Base-by-base conservation (phyloP, 1,140 invertebrate species). In the Mylabris phalerata region DNA sequence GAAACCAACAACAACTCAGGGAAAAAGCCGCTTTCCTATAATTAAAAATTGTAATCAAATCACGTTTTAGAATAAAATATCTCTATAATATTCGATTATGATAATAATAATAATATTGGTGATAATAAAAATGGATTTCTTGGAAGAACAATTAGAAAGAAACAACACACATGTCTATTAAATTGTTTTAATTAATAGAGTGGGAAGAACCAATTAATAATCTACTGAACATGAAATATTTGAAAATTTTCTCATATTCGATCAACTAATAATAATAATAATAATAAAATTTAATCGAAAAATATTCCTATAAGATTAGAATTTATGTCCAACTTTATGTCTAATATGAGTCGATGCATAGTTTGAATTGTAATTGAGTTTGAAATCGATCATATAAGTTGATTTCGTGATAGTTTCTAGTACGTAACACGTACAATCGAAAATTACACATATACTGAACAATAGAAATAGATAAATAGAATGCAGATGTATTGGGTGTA, bases 371-470 rank as follows among this genome's bases (percentile, higher is more conserved):
- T 61, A 66, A 66, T 66, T 60, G 64, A 63, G 58, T 60, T 52
- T 59, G 65, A 61, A 67, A 67, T 67, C 65, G 65, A 67, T 67
- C 65, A 62, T 46, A 55, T 62, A 67, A 67, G 62, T 48, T 55
- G 59, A 67, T 68, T 67, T 55, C 67, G 63, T 67, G 67, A 69
- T 69, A 52, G 60, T 62, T 50, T 42, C 9, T 42, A n/a, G 11
- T 42, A 42, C 57, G 60, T 62, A 52, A 61, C 51, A 59, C 60
- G 49, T 59, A 62, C 63, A 65, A 67, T 68, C 67, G 67, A 60
- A 65, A 68, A 67, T 68, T 67, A 68, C 65, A 65, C 59, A 64
- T 57, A 66, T 55, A 57, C 48, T 59, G 39, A 50, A 50, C 32
- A 4, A 7, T 32, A 32, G 4, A 32, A 32, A 4, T 32, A 32